Evolutionary conservation across 2,113 vertebrate species (phyloP).

Genomic region (Fregata magnificens): DNA sequence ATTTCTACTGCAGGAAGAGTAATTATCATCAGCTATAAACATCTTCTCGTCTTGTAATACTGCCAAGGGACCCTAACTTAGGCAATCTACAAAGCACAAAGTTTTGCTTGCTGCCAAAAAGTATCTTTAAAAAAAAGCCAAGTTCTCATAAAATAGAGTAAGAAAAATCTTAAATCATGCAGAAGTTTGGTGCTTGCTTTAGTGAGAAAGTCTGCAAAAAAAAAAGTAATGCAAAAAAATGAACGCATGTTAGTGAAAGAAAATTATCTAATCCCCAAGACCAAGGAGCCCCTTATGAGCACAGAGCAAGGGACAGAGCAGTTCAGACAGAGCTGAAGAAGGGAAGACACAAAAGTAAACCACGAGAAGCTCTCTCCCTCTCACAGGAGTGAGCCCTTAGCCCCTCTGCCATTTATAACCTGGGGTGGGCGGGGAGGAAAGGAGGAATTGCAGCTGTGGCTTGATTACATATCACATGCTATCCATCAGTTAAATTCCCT

Average conservation of each 20-base stretch:
- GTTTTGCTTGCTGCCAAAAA: conserved; percentile 28
- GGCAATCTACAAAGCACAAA: conserved; percentile 47
- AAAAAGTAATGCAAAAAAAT: fast-evolving
- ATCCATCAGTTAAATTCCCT: background rate
- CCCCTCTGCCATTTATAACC: background rate
- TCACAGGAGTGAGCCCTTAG: background rate
- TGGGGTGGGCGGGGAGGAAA: background rate
- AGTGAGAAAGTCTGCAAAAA: background rate
- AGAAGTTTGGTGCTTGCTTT: background rate
- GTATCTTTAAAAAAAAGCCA: background rate
- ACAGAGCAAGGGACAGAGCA: background rate
- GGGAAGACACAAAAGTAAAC: background rate
- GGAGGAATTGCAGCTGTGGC: background rate
- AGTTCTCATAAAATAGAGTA: background rate
- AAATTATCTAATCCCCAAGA: background rate
- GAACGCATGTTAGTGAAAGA: fast-evolving
- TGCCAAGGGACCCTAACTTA: conserved; percentile 56
- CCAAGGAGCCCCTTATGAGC: background rate
- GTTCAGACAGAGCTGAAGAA: background rate
- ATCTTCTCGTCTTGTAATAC: conserved; percentile 35
- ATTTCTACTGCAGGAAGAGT: conserved; percentile 49
- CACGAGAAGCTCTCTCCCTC: fast-evolving
- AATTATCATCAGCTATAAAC: conserved; percentile 65
- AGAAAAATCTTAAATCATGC: background rate
- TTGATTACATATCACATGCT: background rate